phyloP scores from a whole-genome alignment of 2,888 invertebrate genomes.

The Cheilosia urbana region DNA sequence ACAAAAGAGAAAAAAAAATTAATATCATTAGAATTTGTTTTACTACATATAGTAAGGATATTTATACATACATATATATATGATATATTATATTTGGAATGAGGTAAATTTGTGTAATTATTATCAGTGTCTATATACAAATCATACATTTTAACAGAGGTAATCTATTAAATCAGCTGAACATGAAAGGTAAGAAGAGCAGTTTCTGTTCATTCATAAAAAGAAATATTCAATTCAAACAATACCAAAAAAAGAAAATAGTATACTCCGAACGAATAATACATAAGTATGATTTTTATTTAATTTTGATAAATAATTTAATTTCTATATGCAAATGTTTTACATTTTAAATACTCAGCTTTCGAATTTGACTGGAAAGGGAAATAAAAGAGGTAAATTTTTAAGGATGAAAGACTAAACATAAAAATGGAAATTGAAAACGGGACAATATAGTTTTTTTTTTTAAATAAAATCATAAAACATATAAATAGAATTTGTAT shows the following conservation, averaged over 20 bases:
- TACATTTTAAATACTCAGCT: slow-evolving; percentile 3
- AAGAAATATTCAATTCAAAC: not conserved
- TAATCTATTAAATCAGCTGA: slow-evolving; percentile 35
- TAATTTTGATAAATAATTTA: not conserved
- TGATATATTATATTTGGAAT: slow-evolving; percentile 61
- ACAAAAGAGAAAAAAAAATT: not conserved
- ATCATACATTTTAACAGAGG: slow-evolving; percentile 46
- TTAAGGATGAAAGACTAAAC: slow-evolving; percentile 54
- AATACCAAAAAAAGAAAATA: not conserved
- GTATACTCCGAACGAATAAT: not conserved
- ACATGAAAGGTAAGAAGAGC: slow-evolving; percentile 10
- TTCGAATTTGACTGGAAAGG: slow-evolving; percentile 15
- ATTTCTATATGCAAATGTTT: not conserved
- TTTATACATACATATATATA: slow-evolving; percentile 55
- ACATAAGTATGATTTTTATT: not conserved
- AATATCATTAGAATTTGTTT: slow-evolving; percentile 68
- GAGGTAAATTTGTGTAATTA: slow-evolving; percentile 65
- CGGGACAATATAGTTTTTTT: slow-evolving; percentile 65
- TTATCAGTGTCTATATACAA: slow-evolving; percentile 74
- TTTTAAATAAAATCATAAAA: slow-evolving; percentile 52
- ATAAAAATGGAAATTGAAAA: slow-evolving; percentile 57
- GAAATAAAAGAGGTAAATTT: slow-evolving; percentile 1
- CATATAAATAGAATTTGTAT: slow-evolving; percentile 34
- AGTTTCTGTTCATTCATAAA: slow-evolving; percentile 9
- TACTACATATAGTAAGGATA: slow-evolving; percentile 57